Conservation (phyloP, 2,797 vertebrate species). For the Danio jaintianensis region DNA sequence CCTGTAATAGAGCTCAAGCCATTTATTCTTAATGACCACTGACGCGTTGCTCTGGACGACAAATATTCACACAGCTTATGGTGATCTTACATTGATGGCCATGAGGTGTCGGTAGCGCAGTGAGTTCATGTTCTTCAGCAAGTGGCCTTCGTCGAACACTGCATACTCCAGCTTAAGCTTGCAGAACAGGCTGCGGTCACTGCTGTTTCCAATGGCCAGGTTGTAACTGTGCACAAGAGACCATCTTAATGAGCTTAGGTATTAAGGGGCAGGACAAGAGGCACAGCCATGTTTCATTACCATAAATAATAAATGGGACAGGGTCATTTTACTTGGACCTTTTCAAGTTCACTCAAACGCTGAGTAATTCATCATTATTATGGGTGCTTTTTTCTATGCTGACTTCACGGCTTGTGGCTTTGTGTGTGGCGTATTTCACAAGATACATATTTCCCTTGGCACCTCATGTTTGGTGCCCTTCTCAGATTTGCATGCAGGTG, state of each 20-base stretch:
- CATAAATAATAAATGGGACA: constrained; percentile 77
- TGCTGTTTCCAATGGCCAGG: constrained; percentile 83
- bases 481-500: constrained; percentile 37
- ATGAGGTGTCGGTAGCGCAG: constrained; percentile 84
- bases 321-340: constrained; percentile 79
- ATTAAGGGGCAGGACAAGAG: constrained; percentile 71
- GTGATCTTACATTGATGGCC: constrained; percentile 81
- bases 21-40: constrained; percentile 49
- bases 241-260: constrained; percentile 57
- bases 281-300: constrained; percentile 75
- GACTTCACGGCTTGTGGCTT: constrained; percentile 49
- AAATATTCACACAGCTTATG: constrained; percentile 5
- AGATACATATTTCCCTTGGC: constrained; percentile 40
- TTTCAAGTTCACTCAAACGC: constrained; percentile 70
- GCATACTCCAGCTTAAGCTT: constrained; percentile 82
- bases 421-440: not conserved
- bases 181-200: constrained; percentile 83
- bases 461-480: not conserved
- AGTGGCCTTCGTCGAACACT: constrained; percentile 84
- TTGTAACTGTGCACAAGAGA: constrained; percentile 77
- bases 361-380: constrained; percentile 67
- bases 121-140: constrained; percentile 87
- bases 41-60: constrained; percentile 25
- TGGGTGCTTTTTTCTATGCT: constrained; percentile 38
- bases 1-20: constrained; percentile 41